phyloP scores from a whole-genome alignment of 1,140 invertebrate genomes.

The Polyergus mexicanus region DNA sequence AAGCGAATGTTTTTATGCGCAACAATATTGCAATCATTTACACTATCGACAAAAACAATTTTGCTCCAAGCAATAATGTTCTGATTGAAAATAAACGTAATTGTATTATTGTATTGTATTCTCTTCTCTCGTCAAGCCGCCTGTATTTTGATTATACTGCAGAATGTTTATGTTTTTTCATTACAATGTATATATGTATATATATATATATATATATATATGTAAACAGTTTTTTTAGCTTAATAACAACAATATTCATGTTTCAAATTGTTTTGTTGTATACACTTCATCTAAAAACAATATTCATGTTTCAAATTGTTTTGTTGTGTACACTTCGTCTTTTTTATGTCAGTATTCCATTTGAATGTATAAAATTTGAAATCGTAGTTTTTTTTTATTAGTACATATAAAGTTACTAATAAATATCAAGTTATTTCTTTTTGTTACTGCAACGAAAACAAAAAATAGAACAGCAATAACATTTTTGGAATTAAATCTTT shows the following conservation, averaged over 20 bases:
- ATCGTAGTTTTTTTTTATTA: background rate
- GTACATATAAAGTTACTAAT: background rate
- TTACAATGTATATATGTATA: background rate
- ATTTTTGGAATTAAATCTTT: background rate
- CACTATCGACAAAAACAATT: background rate
- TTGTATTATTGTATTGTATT: constrained; percentile 15
- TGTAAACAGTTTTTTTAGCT: background rate
- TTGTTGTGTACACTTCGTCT: background rate
- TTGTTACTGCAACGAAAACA: background rate
- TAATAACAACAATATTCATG: background rate
- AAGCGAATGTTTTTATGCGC: background rate
- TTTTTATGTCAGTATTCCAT: background rate
- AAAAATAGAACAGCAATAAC: background rate
- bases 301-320: too few species aligned
- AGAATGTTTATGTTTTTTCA: background rate
- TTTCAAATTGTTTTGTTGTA: background rate
- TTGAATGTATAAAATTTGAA: background rate
- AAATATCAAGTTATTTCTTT: background rate
- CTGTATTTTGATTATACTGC: background rate
- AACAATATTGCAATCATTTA: background rate
- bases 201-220: background rate
- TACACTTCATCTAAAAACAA: too few species aligned
- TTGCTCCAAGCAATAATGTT: background rate
- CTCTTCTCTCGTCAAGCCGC: background rate
- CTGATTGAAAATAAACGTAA: background rate